Evolutionary conservation across 2,888 invertebrate species (phyloP), one percentile per base, ranked within the genome.

Genomic region (Drosophila peninsularis): DNA sequence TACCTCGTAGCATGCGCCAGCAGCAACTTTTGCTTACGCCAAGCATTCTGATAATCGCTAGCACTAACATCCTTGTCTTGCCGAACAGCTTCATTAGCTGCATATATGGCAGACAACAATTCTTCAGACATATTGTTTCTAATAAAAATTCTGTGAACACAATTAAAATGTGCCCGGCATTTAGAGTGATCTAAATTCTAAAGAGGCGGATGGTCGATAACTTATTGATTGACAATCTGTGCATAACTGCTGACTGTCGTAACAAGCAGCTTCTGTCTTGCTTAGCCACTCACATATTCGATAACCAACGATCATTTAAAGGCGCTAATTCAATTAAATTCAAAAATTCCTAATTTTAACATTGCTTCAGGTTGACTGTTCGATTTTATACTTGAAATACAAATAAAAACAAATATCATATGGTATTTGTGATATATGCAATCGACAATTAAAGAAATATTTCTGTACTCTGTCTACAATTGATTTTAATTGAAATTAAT

Each of bases 11-110:
- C 60, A 1, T 85, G 70, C 0, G 65, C 65, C n/a, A 89, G 44
- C 6, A 90, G 5, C 17, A 86, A 5, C 3, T 68, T 63, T 41
- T 89, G 88, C 1, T 62, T 32, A 0, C 90, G 82, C 90, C 90
- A 90, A 5, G 78, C 81, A 14, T 75, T 65, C 21, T 64, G 60
- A 44, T 69, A 73, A 0, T 58, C 45, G 4, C 47, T 47, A n/a
- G n/a, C 49, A n/a, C 27, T 65, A 0, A 60, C 6, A 7, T 58
- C 10, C 5, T 3, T 36, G 0, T 55, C 53, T 6, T 45, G 30
- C 64, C 71, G 70, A 36, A 69, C 27, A 0, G 45, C 42, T 37
- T 83, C 72, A 44, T 71, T 73, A 0, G 39, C 44, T 1, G 54
- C 67, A 55, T 41, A 88, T 0, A 30, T 50, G 0, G 13, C 13